phyloP scores from a whole-genome alignment of 1,140 invertebrate species.

The Apis laboriosa region DNA sequence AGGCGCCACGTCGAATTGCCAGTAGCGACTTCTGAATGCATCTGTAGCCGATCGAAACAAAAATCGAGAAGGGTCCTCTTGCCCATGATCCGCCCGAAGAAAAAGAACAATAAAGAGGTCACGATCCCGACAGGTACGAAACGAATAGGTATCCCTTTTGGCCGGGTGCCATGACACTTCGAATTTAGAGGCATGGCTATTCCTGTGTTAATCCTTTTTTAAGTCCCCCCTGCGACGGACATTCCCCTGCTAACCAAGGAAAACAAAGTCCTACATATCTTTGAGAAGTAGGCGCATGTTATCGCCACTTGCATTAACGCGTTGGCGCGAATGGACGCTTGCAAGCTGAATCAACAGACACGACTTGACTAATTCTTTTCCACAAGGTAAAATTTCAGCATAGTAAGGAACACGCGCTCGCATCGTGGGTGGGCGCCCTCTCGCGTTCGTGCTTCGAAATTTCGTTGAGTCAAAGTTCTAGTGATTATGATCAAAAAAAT shows the following conservation, averaged over 20 bases:
- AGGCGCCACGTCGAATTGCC: background rate
- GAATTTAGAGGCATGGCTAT: background rate
- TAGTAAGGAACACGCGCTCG: background rate
- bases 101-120: background rate
- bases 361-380: conserved; percentile 32
- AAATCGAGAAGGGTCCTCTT: background rate
- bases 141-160: background rate
- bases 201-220: background rate
- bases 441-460: conserved; percentile 23
- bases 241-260: background rate
- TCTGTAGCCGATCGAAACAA: background rate
- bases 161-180: conserved; percentile 1
- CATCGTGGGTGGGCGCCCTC: conserved; percentile 27
- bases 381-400: conserved; percentile 22
- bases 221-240: background rate
- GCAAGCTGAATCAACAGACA: conserved; percentile 51
- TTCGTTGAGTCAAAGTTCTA: conserved; percentile 5
- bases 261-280: conserved; percentile 59
- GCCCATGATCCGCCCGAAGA: background rate
- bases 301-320: conserved; percentile 49
- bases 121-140: conserved; percentile 8
- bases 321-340: conserved; percentile 50
- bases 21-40: background rate
- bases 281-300: conserved; percentile 20
- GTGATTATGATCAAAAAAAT: background rate